Conservation (phyloP, 2,797 vertebrate species). For the Chanos chanos region DNA sequence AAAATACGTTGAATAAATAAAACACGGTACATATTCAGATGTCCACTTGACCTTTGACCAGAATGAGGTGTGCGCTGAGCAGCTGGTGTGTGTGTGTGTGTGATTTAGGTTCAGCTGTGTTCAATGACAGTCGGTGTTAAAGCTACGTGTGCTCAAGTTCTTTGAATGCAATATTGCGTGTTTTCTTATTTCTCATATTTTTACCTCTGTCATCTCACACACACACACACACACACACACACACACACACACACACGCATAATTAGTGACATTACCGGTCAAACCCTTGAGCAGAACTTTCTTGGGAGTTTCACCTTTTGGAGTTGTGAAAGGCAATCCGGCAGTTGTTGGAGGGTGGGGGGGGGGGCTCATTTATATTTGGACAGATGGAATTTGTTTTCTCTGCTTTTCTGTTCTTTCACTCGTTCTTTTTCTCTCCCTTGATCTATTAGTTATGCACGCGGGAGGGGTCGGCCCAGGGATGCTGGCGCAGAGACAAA, state of each 20-base stretch:
- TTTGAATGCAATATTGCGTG: constrained; percentile 23
- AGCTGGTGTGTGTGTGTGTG: constrained; percentile 41
- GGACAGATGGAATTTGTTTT: constrained; percentile 52
- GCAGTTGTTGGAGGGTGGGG: constrained; percentile 41
- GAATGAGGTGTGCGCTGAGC: constrained; percentile 26
- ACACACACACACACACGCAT: not conserved
- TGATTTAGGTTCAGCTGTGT: constrained; percentile 34
- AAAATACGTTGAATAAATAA: constrained; percentile 4
- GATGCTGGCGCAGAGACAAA: constrained; percentile 46
- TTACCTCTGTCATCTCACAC: not conserved
- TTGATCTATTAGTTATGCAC: constrained; percentile 46
- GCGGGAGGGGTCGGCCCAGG: constrained; percentile 24
- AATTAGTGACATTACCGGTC: constrained; percentile 6
- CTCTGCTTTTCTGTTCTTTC: constrained; percentile 20
- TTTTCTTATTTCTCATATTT: not conserved
- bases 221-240: not conserved
- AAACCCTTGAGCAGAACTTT: constrained; percentile 33
- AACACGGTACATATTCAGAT: constrained; percentile 34
- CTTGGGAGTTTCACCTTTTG: constrained; percentile 37
- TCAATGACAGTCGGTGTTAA: constrained; percentile 16
- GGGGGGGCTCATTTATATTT: constrained; percentile 40
- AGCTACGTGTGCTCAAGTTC: constrained; percentile 23
- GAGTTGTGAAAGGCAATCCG: constrained; percentile 47
- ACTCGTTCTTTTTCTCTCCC: constrained; percentile 27
- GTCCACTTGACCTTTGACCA: constrained; percentile 36